These are phyloP conservation scores for Tenthredo notha DNA, from an alignment of 2,888 invertebrate species.

Conservation along the genomic window DNA sequence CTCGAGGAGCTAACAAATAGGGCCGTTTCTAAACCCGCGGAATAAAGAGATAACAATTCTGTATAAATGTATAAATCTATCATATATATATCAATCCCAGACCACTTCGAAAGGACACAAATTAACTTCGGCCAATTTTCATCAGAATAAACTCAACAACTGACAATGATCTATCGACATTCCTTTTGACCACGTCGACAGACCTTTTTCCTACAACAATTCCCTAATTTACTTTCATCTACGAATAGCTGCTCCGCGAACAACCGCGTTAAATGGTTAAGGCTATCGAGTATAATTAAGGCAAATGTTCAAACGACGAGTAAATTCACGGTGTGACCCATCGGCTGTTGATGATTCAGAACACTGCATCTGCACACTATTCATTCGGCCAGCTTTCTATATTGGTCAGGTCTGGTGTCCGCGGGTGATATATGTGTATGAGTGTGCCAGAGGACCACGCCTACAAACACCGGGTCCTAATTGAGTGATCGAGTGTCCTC, in stretches of 20 bases:
- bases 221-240: conserved; percentile 10
- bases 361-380: conserved; percentile 63
- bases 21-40: background rate
- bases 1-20: conserved; percentile 52
- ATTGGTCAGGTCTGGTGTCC: conserved; percentile 27
- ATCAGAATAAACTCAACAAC: conserved; percentile 26
- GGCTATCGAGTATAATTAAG: conserved; percentile 65
- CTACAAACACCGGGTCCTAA: conserved; percentile 74
- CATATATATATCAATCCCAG: background rate
- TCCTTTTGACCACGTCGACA: background rate
- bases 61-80: background rate
- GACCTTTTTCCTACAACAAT: background rate
- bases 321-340: conserved; percentile 70
- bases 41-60: conserved; percentile 42
- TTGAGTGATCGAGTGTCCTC: conserved; percentile 74
- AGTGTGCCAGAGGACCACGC: conserved; percentile 69
- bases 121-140: background rate
- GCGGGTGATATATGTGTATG: conserved; percentile 52
- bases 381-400: conserved; percentile 53
- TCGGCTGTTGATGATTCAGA: conserved; percentile 70
- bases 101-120: background rate
- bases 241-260: background rate
- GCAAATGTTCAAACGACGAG: conserved; percentile 64
- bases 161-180: conserved; percentile 30
- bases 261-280: conserved; percentile 46